Percentiles rank a stretch among this genome's conserved stretches.
Evolutionary conservation across 1,140 invertebrate genomes (phyloP).

Genomic region (Drosophila lini): DNA sequence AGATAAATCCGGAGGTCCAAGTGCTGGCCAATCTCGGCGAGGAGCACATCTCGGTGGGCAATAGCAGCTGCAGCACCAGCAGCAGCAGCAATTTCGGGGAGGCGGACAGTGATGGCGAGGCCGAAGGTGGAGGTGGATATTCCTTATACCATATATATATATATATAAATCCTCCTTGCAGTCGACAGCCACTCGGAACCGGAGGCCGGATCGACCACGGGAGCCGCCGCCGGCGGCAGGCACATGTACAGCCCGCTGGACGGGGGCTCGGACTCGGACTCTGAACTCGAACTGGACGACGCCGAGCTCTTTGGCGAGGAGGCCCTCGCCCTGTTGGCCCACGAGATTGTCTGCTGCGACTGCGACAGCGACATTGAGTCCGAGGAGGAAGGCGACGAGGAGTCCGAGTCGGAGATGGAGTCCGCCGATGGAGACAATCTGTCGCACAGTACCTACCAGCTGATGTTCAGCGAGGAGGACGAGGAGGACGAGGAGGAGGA

Average conservation of each 20-base stretch:
- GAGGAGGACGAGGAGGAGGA: conserved; percentile 1
- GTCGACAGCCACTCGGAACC: conserved; percentile 22
- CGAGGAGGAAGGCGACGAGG: conserved; percentile 23
- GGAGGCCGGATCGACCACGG: too few species aligned
- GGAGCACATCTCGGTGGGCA: not conserved
- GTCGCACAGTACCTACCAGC: conserved; percentile 21
- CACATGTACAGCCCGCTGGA: conserved; percentile 39
- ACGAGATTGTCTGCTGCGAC: conserved; percentile 63
- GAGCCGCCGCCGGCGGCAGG: not conserved
- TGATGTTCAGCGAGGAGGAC: conserved; percentile 40
- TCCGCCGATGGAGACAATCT: not conserved
- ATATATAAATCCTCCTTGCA: not conserved
- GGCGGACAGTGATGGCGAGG: conserved; percentile 16
- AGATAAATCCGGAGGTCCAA: not conserved
- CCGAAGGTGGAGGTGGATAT: not conserved
- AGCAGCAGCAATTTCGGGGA: conserved; percentile 4
- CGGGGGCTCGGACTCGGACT: conserved; percentile 56
- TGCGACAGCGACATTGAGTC: conserved; percentile 33
- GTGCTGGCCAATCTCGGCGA: not conserved
- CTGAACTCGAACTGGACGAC: conserved; percentile 30
- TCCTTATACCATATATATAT: too few species aligned
- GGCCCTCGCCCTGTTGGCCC: conserved; percentile 48
- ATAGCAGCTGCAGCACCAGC: not conserved
- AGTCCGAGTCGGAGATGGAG: not conserved
- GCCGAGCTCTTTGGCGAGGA: conserved; percentile 32